Conservation (phyloP, 2,113 vertebrate species). For the Mormoops blainvillei region DNA sequence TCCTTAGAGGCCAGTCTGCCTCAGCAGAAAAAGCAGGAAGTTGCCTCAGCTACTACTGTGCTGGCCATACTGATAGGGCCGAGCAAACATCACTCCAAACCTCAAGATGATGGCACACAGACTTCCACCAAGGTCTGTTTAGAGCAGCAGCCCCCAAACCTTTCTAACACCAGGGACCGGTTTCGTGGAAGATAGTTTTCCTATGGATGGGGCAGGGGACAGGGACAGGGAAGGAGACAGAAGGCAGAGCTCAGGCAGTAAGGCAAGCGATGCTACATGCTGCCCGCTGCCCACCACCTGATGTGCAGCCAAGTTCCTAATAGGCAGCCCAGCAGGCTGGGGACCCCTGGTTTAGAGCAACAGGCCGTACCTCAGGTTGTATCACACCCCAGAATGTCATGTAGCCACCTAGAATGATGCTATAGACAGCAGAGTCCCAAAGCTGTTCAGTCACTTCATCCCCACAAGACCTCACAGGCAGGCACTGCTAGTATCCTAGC, state of each 20-base stretch:
- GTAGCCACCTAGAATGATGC: not conserved
- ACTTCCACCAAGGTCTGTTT: not conserved
- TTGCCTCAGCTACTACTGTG: too few species aligned
- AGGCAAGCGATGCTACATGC: too few species aligned
- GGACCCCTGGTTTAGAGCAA: not conserved
- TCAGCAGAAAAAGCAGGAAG: not conserved
- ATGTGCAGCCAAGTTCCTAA: too few species aligned
- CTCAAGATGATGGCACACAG: not conserved
- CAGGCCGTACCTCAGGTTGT: not conserved
- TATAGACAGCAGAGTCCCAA: rapidly evolving
- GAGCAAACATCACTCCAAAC: not conserved
- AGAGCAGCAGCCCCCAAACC: not conserved
- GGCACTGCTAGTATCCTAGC: too few species aligned
- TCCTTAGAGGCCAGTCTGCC: not conserved
- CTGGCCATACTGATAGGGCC: not conserved
- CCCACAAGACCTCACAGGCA: not conserved
- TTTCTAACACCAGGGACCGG: too few species aligned
- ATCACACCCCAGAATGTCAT: not conserved
- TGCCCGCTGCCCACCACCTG: too few species aligned
- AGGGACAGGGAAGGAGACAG: too few species aligned
- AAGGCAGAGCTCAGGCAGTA: too few species aligned
- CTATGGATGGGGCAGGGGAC: too few species aligned
- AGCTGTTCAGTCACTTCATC: not conserved
- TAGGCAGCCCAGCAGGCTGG: too few species aligned
- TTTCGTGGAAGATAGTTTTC: too few species aligned